phyloP scores from a whole-genome alignment of 2,797 vertebrate species.

The Sparus aurata region DNA sequence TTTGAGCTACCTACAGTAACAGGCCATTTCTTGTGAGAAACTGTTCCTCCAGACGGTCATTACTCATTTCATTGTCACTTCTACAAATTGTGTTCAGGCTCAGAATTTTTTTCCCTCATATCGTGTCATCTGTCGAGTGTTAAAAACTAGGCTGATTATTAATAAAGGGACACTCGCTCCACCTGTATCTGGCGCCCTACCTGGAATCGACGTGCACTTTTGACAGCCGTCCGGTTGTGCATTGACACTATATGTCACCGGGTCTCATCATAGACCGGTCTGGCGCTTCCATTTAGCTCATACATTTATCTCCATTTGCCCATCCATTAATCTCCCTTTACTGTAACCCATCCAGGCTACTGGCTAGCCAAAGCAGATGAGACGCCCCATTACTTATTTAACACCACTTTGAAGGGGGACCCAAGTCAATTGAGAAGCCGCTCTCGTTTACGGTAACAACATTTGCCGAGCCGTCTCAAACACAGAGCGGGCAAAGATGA shows the following conservation, averaged over 20 bases:
- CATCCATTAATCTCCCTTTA: conserved; percentile 76
- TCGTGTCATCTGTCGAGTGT: conserved; percentile 7
- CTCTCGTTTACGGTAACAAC: conserved; percentile 76
- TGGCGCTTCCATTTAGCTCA: conserved; percentile 52
- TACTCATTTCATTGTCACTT: conserved; percentile 39
- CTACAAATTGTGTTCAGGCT: conserved; percentile 17
- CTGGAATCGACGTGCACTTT: conserved; percentile 5
- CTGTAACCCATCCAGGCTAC: conserved; percentile 75
- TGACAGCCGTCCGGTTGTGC: conserved; percentile 38
- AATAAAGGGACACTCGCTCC: conserved; percentile 16
- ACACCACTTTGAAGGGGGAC: conserved; percentile 76
- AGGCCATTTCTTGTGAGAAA: conserved; percentile 7
- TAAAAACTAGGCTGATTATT: conserved; percentile 22
- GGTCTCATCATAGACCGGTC: conserved; percentile 18
- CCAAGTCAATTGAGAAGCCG: conserved; percentile 74
- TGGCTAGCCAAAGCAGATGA: conserved; percentile 72
- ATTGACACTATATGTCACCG: conserved; percentile 48
- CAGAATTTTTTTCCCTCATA: conserved; percentile 1
- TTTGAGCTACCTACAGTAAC: conserved; percentile 3
- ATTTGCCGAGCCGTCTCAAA: conserved; percentile 62
- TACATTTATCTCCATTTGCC: conserved; percentile 69
- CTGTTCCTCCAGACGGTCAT: conserved; percentile 19
- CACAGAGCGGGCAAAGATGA: conserved; percentile 51
- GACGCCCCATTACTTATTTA: conserved; percentile 83
- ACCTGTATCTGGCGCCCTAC: not conserved